Evolutionary conservation across 2,797 vertebrate genomes (phyloP).

Genomic region (Hybognathus amarus): DNA sequence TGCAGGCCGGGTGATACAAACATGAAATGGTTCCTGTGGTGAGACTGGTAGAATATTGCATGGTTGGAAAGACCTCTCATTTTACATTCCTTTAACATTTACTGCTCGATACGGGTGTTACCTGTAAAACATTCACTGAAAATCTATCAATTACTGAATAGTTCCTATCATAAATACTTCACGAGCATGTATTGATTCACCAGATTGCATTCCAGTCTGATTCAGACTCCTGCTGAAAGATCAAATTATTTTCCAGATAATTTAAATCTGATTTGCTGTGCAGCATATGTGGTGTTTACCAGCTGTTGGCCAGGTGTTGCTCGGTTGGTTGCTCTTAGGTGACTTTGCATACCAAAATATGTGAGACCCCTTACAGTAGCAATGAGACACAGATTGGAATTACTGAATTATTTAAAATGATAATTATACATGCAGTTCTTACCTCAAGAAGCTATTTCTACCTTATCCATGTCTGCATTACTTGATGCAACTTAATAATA

Average conservation of each 20-base stretch:
- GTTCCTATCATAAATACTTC: conserved; percentile 27
- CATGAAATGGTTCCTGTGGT: too few species aligned
- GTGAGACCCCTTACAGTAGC: conserved; percentile 5
- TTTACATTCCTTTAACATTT: not conserved
- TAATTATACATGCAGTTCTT: not conserved
- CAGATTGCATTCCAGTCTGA: conserved; percentile 26
- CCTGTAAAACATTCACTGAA: not conserved
- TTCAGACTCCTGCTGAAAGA: conserved; percentile 23
- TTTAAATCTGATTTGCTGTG: conserved; percentile 28
- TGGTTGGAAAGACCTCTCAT: too few species aligned
- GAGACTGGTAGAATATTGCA: too few species aligned
- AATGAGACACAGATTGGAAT: conserved; percentile 6
- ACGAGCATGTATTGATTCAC: conserved; percentile 16
- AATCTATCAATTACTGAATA: not conserved
- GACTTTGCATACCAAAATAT: conserved; percentile 12
- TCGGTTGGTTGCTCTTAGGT: conserved; percentile 11
- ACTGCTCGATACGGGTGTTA: not conserved
- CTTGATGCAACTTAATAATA: not conserved
- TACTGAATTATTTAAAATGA: not conserved
- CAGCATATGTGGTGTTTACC: conserved; percentile 30
- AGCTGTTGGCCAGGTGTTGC: conserved; percentile 40
- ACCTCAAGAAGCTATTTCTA: not conserved
- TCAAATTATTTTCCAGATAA: conserved; percentile 38
- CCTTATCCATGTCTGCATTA: not conserved
- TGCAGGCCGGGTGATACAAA: too few species aligned